These are phyloP conservation scores for Drosophila merina DNA, from an alignment of 2,888 invertebrate genomes.

Conservation along the genomic window DNA sequence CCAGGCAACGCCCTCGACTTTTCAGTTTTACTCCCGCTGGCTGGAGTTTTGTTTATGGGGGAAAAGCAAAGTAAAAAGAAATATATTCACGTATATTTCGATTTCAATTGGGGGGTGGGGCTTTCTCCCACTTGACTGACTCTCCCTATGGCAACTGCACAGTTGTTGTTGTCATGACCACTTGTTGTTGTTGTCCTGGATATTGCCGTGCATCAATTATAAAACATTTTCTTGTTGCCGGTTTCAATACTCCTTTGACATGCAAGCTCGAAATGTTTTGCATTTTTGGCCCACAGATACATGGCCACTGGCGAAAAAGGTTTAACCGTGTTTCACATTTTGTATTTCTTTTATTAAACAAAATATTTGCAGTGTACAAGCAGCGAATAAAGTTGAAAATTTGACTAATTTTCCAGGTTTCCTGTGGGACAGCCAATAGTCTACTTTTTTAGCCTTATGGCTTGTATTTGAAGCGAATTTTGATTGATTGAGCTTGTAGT, in stretches of 20 bases:
- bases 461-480: conserved; percentile 32
- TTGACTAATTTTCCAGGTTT: conserved; percentile 9
- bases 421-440: not conserved
- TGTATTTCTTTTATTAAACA: not conserved
- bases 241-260: conserved; percentile 39
- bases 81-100: conserved; percentile 5
- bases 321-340: not conserved
- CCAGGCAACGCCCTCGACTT: conserved; percentile 67
- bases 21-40: conserved; percentile 40
- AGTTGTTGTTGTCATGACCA: conserved; percentile 66
- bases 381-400: not conserved
- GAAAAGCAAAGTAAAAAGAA: conserved; percentile 29
- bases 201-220: conserved; percentile 62
- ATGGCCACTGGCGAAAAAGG: conserved; percentile 1
- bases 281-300: not conserved
- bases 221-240: conserved; percentile 55
- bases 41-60: conserved; percentile 60
- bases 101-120: not conserved
- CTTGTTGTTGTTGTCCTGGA: conserved; percentile 56
- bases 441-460: too few species aligned
- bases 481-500: conserved; percentile 67
- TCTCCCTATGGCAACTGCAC: conserved; percentile 54
- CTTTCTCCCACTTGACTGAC: conserved; percentile 21
- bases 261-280: conserved; percentile 48
- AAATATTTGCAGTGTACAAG: not conserved